Percentiles rank a stretch among this genome's conserved stretches.
Conservation (phyloP, 2,888 invertebrate genomes). For the Flexamia atlantica region DNA sequence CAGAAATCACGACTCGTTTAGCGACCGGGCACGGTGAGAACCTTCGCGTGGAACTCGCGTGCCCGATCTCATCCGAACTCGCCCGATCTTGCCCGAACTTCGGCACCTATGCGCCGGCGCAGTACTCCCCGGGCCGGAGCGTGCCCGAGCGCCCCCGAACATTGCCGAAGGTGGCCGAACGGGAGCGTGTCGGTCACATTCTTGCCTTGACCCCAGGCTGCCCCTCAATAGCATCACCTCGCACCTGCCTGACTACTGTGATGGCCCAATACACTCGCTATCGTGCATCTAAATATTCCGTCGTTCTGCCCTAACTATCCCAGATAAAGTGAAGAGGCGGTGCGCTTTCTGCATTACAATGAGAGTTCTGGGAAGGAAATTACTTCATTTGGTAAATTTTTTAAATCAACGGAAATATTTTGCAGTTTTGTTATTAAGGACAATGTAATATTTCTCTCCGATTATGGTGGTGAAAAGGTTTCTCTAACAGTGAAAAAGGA, state of each 20-base stretch:
- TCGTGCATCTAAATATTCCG: constrained; percentile 17
- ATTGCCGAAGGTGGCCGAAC: constrained; percentile 17
- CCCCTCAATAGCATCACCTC: constrained; percentile 11
- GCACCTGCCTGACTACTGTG: constrained; percentile 33
- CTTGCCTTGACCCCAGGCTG: constrained; percentile 8
- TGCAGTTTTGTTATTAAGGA: too few relatives aligned
- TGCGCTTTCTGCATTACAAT: neutral
- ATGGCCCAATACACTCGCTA: constrained; percentile 12
- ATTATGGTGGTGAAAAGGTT: too few relatives aligned
- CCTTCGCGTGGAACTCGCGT: constrained; percentile 51
- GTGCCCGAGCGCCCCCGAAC: constrained; percentile 28
- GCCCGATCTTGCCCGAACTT: constrained; percentile 14
- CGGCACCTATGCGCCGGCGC: neutral
- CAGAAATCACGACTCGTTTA: constrained; percentile 72
- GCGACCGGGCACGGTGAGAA: neutral
- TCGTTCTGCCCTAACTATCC: neutral
- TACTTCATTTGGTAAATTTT: constrained; percentile 15
- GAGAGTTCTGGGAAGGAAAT: neutral
- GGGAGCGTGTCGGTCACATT: constrained; percentile 43
- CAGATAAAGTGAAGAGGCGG: neutral
- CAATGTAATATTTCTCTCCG: too few relatives aligned
- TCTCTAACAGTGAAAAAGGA: too few relatives aligned
- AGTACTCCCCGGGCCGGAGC: constrained; percentile 7
- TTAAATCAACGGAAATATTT: too few relatives aligned
- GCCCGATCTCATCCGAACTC: constrained; percentile 11